Conservation (phyloP, 2,888 invertebrate species). For the Pseudanteris insignis region DNA sequence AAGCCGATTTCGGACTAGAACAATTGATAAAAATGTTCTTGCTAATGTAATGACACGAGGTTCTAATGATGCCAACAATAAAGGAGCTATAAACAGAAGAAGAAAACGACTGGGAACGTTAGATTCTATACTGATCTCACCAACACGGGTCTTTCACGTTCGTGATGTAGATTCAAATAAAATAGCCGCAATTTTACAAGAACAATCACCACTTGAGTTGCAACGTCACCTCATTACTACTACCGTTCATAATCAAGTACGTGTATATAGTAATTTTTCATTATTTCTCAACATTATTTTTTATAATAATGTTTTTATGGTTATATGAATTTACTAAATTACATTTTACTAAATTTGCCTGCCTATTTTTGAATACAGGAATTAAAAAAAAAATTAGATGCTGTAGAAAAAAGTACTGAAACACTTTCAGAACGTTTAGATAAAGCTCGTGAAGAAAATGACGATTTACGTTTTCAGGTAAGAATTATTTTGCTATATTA, state of each 20-base stretch:
- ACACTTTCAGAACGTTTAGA: slow-evolving; percentile 75
- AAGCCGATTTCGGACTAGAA: slow-evolving; percentile 63
- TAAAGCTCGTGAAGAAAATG: slow-evolving; percentile 80
- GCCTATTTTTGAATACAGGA: too few species aligned
- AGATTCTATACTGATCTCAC: slow-evolving; percentile 76
- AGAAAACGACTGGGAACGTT: slow-evolving; percentile 71
- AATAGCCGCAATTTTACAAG: slow-evolving; percentile 84
- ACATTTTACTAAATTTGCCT: too few species aligned
- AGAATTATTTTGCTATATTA: too few species aligned
- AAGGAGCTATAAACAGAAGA: slow-evolving; percentile 56
- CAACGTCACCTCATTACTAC: slow-evolving; percentile 84
- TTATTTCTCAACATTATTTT: background rate
- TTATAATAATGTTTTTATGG: background rate
- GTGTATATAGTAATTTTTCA: slow-evolving; percentile 4
- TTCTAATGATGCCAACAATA: slow-evolving; percentile 55
- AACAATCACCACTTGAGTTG: slow-evolving; percentile 83
- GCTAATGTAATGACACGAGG: slow-evolving; percentile 51
- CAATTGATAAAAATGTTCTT: slow-evolving; percentile 63
- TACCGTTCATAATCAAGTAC: slow-evolving; percentile 85
- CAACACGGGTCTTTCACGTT: slow-evolving; percentile 72
- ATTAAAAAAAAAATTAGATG: slow-evolving; percentile 77
- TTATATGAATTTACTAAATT: too few species aligned
- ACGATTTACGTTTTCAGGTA: slow-evolving; percentile 85
- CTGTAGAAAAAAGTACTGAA: slow-evolving; percentile 74
- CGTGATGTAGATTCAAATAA: slow-evolving; percentile 77